Base-by-base conservation (phyloP, 2,797 vertebrate species). In the Furcifer pardalis region DNA sequence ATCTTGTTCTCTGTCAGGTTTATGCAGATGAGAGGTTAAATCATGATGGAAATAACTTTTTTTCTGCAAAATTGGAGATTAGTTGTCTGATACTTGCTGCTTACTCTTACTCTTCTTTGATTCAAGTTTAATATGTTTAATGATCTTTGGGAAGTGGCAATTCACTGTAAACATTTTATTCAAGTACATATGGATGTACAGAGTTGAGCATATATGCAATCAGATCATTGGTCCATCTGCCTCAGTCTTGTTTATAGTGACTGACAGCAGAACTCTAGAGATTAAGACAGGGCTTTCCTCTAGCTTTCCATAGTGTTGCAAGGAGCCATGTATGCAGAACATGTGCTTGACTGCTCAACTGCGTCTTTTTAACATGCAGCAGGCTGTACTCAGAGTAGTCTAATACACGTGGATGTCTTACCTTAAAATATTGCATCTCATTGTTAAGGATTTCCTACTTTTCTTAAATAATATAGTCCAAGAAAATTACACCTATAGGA, bases 1-100 rank as follows among this genome's bases (percentile, higher is more conserved):
- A 62, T 62, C 63, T 62, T 32, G 77, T 87, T 83, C 59, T 44
- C 60, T 59, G 84, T 49, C 59, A 3, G 73, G 2, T n/a, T 37
- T 73, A 23, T 52, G 65, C 35, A 60, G 10, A 19, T 56, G 40
- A 23, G 30, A 42, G 44, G 52, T 49, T 40, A 84, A 62, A 69
- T 68, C 37, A 8, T 19, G n/a, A 5, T 68, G 77, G 23, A 79
- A 71, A 83, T 87, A 49, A 21, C 4, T 75, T 49, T 56, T 75
- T 49, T 56, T 23, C 1, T 30, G 32, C 46, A 49, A 40, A 23
- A 21, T 23, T 60, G 62, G 17, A 37, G 21, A 30, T 21, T 21
- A 52, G 5, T 2, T 56, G 17, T 23, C 8, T 23, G 30, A 59
- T 8, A 68, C 7, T 7, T 5, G 30, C 8, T 77, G 42, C 4